Evolutionary conservation across 2,113 vertebrate genomes (phyloP).

Genomic region (Dolichallabes microphthalmus): DNA sequence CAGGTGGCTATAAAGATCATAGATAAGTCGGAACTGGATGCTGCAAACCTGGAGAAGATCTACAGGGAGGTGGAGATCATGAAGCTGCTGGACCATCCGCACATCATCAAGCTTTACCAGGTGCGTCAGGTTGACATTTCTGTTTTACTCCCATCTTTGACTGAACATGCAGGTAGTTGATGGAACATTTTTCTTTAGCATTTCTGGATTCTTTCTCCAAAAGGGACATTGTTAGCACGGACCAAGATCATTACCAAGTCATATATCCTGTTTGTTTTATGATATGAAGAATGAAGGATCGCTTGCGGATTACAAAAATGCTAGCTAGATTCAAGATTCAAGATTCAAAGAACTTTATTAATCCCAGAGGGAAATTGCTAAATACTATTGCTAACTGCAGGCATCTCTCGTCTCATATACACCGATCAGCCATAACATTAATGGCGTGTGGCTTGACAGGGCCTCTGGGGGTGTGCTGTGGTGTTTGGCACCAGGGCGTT

Average conservation of each 20-base stretch:
- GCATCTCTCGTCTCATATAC: too few species aligned
- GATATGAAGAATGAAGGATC: neutral
- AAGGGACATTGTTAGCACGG: neutral
- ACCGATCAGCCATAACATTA: too few species aligned
- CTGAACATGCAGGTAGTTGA: neutral
- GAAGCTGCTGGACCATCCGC: conserved; percentile 95
- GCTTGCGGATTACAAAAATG: too few species aligned
- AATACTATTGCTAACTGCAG: too few species aligned
- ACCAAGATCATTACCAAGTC: neutral
- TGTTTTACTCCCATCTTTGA: neutral
- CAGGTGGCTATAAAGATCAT: conserved; percentile 99
- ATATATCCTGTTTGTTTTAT: neutral
- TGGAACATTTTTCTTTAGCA: neutral
- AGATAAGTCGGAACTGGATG: conserved; percentile 95
- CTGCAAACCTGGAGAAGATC: conserved; percentile 95
- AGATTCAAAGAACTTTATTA: too few species aligned
- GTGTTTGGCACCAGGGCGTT: too few species aligned
- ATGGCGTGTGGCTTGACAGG: too few species aligned
- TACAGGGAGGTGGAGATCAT: conserved; percentile 98
- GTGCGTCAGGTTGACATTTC: conserved; percentile 48
- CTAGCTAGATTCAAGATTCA: too few species aligned
- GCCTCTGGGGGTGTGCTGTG: too few species aligned
- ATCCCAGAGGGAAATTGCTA: too few species aligned
- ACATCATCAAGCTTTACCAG: conserved; percentile 99
- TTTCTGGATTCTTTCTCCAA: neutral